Evolutionary conservation across 2,113 vertebrate species (phyloP), one percentile per base, ranked within the genome.

Genomic region (Osmerus eperlanus): DNA sequence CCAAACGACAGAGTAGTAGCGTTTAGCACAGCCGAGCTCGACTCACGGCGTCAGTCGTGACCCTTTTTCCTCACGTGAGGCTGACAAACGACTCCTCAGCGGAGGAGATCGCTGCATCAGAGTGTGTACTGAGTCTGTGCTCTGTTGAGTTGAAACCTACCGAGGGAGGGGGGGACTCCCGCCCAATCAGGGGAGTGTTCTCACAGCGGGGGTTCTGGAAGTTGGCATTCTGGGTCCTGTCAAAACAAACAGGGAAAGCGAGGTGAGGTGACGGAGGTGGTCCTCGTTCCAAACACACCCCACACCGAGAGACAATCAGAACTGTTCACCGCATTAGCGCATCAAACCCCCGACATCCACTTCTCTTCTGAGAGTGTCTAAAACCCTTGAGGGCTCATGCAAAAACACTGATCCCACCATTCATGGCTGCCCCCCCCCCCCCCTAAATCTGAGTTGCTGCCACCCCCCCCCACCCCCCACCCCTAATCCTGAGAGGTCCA

Each of bases 151-250:
- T 23, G 8, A 81, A 73, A 95, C 97, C 97, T 94, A 99, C 97
- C 85, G 97, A 95, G 75, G 97, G 97, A 60, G 97, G 97, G 78
- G 97, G 97, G 85, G 97, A 99, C 90, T 99, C 97, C 73, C 95
- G 94, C 84, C 95, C 97, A 72, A 99, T 99, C 92, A 99, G 94
- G 41, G 97, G 97, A 18, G 97, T 99, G 89, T 99, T 99, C 93
- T 99, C 97, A 87, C 96, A 98, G 87, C 97, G 96, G 32, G 97
- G 96, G 78, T 96, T 99, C 92, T 96, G 97, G 90, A 98, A 98
- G 90, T 98, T 98, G 91, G 96, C 93, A 82, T 98, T 99, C 92
- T 99, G 97, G 87, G 94, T 96, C 96, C 97, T 99, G 90, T 71
- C 47, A 21, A 72, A 79, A 82, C 23, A 82, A 51, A 79, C 63